Evolutionary conservation across 2,113 vertebrate species (phyloP).

Genomic region (Spilogale gracilis): DNA sequence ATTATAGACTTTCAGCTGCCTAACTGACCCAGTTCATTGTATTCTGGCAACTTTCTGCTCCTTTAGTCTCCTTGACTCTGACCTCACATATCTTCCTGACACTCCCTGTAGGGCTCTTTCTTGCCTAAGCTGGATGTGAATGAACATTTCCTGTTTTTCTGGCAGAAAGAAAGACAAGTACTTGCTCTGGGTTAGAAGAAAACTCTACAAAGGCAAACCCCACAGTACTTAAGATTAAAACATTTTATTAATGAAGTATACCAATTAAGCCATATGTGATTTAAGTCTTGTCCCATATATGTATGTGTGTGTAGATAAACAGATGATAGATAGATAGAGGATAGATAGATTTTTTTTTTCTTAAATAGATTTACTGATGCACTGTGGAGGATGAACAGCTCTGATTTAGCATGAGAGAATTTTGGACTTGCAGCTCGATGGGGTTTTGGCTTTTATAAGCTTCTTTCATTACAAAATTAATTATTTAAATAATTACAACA

Average conservation of each 20-base stretch:
- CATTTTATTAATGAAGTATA: neutral
- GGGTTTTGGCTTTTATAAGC: slow-evolving; percentile 57
- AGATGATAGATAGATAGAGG: neutral
- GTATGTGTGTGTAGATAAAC: neutral
- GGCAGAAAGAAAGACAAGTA: neutral
- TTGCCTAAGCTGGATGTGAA: neutral
- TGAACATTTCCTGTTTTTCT: neutral
- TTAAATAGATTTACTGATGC: slow-evolving; percentile 27
- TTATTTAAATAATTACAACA: slow-evolving; percentile 81
- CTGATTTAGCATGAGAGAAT: slow-evolving; percentile 17
- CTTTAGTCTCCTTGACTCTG: neutral
- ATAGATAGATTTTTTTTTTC: neutral
- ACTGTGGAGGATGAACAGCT: neutral
- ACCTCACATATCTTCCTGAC: neutral
- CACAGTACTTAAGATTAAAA: neutral
- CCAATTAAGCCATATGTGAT: neutral
- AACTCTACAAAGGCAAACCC: neutral
- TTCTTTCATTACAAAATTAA: slow-evolving; percentile 76
- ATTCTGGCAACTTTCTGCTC: neutral
- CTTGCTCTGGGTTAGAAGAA: neutral
- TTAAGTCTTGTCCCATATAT: neutral
- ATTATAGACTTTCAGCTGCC: neutral
- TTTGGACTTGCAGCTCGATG: slow-evolving; percentile 54
- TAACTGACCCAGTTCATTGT: neutral
- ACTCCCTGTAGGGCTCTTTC: neutral